phyloP scores from a whole-genome alignment of 2,888 invertebrate species.

The Scaptomyza reducta region DNA sequence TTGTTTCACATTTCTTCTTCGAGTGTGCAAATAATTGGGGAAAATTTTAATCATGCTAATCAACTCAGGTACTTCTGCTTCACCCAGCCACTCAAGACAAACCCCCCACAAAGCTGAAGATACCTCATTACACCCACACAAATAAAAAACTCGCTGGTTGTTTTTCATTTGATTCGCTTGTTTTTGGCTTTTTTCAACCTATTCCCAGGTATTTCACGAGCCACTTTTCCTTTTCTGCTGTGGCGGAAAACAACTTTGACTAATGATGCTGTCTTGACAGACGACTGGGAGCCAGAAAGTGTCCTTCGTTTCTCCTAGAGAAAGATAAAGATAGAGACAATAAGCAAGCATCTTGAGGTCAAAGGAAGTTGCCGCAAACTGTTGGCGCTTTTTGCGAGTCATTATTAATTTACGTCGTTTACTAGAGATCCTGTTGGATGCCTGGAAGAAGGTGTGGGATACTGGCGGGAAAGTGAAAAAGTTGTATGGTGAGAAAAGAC shows the following conservation, averaged over 20 bases:
- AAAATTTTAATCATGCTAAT: constrained; percentile 64
- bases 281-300: constrained; percentile 5
- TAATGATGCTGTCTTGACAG: constrained; percentile 58
- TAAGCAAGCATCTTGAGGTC: constrained; percentile 37
- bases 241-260: constrained; percentile 55
- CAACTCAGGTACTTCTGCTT: constrained; percentile 35
- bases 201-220: constrained; percentile 38
- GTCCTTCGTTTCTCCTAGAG: background rate
- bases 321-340: constrained; percentile 27
- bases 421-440: constrained; percentile 38
- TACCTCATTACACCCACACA: constrained; percentile 1
- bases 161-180: constrained; percentile 1
- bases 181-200: constrained; percentile 18
- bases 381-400: constrained; percentile 52
- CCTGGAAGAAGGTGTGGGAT: too few relatives aligned
- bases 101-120: background rate
- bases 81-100: background rate
- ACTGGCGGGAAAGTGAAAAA: constrained; percentile 8
- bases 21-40: constrained; percentile 56
- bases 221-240: constrained; percentile 24
- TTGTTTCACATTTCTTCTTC: constrained; percentile 24
- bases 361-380: constrained; percentile 46
- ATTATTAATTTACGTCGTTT: constrained; percentile 65
- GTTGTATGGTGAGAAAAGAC: constrained; percentile 28
- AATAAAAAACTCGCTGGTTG: constrained; percentile 2